phyloP scores from a whole-genome alignment of 2,888 invertebrate genomes.

The Hirtodrosophila duncani region DNA sequence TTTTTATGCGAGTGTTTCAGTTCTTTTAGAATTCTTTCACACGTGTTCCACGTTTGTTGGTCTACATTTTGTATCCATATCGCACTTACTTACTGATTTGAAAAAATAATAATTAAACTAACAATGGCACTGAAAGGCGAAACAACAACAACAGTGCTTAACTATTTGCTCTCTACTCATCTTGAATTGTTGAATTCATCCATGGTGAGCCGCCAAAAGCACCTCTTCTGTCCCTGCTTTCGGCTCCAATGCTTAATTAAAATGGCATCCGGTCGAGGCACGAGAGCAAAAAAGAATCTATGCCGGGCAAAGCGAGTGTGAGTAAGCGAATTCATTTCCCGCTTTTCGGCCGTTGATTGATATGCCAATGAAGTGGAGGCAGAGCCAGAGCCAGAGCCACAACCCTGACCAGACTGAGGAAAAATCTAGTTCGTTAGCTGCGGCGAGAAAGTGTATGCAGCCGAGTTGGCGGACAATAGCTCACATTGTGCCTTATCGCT shows the following conservation, averaged over 20 bases:
- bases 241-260: slow-evolving; percentile 65
- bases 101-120: slow-evolving; percentile 65
- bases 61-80: too few species aligned
- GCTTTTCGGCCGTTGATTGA: slow-evolving; percentile 63
- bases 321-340: slow-evolving; percentile 67
- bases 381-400: slow-evolving; percentile 7
- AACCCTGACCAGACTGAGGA: slow-evolving; percentile 29
- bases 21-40: too few species aligned
- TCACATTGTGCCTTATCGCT: slow-evolving; percentile 45
- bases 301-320: slow-evolving; percentile 38
- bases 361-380: slow-evolving; percentile 61
- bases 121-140: slow-evolving; percentile 45
- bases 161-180: too few species aligned
- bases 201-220: slow-evolving; percentile 30
- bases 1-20: too few species aligned
- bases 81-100: slow-evolving; percentile 60
- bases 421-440: slow-evolving; percentile 66
- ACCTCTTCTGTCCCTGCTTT: slow-evolving; percentile 34
- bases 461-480: slow-evolving; percentile 60
- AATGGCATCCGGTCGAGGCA: slow-evolving; percentile 57
- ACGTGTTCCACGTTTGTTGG: slow-evolving; percentile 25
- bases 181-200: too few species aligned
- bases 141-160: slow-evolving; percentile 39
- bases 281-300: slow-evolving; percentile 16
- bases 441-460: slow-evolving; percentile 60